These are phyloP conservation scores for Nothura maculosa DNA, from an alignment of 2,797 vertebrate species.

Conservation along the genomic window DNA sequence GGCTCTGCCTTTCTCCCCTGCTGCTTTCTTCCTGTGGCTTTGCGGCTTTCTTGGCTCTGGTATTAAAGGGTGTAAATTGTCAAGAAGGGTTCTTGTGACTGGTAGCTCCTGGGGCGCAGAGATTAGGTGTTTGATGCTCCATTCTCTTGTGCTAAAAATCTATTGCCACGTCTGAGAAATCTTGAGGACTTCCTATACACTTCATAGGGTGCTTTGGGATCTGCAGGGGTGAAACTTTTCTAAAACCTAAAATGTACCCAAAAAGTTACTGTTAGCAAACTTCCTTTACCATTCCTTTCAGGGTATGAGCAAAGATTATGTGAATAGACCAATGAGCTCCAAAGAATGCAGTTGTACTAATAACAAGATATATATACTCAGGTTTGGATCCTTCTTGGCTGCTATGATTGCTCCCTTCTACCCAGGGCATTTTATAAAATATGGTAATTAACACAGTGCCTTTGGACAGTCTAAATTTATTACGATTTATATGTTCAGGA, in stretches of 20 bases:
- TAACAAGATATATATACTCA: neutral
- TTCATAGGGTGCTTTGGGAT: neutral
- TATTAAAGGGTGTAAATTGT: neutral
- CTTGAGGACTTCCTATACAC: neutral
- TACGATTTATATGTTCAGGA: constrained; percentile 78
- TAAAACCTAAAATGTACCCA: neutral
- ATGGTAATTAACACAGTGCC: constrained; percentile 82
- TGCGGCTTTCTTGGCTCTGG: neutral
- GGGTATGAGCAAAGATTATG: neutral
- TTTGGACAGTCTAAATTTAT: constrained; percentile 81
- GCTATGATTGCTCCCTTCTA: constrained; percentile 29
- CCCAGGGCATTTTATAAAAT: constrained; percentile 74
- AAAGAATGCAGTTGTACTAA: constrained; percentile 32
- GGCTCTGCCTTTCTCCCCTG: neutral
- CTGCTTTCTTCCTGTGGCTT: neutral
- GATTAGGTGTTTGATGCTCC: neutral
- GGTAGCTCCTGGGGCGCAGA: neutral
- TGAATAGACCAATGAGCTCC: neutral
- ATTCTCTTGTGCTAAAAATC: neutral
- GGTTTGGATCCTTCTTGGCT: constrained; percentile 7
- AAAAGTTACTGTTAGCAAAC: neutral
- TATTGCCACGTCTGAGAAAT: neutral
- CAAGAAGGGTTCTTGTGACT: neutral
- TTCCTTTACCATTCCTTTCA: neutral
- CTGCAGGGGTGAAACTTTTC: neutral